phyloP scores from a whole-genome alignment of 2,888 invertebrate genomes.

The Vandiemenella viatica region DNA sequence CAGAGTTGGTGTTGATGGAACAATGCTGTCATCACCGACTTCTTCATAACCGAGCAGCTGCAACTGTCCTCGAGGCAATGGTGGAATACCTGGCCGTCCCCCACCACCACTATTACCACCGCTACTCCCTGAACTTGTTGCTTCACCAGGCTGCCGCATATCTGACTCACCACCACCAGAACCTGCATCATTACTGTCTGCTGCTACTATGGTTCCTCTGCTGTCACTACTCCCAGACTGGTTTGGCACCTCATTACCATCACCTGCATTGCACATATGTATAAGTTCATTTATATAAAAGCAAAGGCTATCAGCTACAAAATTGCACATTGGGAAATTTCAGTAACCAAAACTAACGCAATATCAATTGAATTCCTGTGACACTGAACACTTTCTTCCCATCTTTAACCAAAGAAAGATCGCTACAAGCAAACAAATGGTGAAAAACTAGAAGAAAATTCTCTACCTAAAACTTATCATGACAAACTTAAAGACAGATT shows the following conservation, averaged over 20 bases:
- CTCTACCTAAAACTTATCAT: too few species aligned
- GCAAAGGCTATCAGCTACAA: too few species aligned
- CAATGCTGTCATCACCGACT: conserved; percentile 61
- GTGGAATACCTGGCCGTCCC: conserved; percentile 26
- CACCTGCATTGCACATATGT: conserved; percentile 29
- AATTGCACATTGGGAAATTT: too few species aligned
- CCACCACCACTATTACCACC: conserved; percentile 3
- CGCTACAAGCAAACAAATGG: too few species aligned
- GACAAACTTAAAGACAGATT: too few species aligned
- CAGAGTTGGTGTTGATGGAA: conserved; percentile 78
- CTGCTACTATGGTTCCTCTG: conserved; percentile 4
- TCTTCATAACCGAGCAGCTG: conserved; percentile 44
- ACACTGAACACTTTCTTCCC: too few species aligned
- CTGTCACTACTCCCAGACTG: conserved; percentile 29
- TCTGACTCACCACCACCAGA: conserved; percentile 14
- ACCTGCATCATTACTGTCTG: conserved; percentile 1
- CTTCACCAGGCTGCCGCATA: conserved; percentile 14
- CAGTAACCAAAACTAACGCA: too few species aligned
- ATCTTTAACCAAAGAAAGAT: too few species aligned
- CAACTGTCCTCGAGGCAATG: conserved; percentile 32
- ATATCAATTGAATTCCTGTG: too few species aligned
- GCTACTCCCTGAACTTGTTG: conserved; percentile 10
- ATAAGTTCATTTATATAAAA: neutral
- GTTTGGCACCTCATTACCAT: conserved; percentile 46
- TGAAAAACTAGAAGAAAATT: too few species aligned